Base-by-base conservation (phyloP, 1,140 invertebrate genomes). In the Teleopsis dalmanni region DNA sequence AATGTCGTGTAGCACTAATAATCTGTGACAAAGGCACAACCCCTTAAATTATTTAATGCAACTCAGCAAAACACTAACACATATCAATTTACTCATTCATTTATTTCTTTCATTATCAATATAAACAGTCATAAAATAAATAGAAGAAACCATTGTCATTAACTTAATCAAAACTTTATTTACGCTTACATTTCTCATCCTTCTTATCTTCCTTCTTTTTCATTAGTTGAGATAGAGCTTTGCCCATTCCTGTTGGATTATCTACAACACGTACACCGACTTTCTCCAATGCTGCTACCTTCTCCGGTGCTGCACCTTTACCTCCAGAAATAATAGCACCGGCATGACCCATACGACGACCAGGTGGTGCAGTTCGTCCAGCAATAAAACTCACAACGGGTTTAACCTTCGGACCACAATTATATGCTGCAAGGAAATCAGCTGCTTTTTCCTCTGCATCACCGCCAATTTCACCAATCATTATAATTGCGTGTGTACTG, bases 381-480 rank as follows among this genome's bases (percentile, higher is more conserved):
- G 96, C 96, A 72, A 99, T 99, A 70, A 99, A 99, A 1, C 93
- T 92, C 9, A 97, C 95, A 8, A 99, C 93, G 16, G 95, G 95
- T 69, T 99, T 99, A 6, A 86, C 84, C 61, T 91, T 65, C 75
- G 78, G 77, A 73, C 89, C 92, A 56, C 81, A 76, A 72, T 99
- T 99, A 61, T 97, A 70, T 64, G 95, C 76, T 51, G 77, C 84
- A 22, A 99, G 78, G 73, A 88, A 99, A 56, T 95, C 91, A 10
- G 97, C 88, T 25, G 96, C 97, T 54, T 85, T 78, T 75, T 99
- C 97, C 75, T 99, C 97, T 27, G 95, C 95, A 46, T 85, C 82
- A 34, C 97, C 97, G 59, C 97, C 97, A 73, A 99, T 99, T 76
- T 99, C 97, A 56, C 97, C 97, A 72, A 99, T 99, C 57, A 99